A percentile compares a stretch with the other conserved stretches of the same genome.
These are phyloP conservation scores for Cyclargus thomasi DNA, from an alignment of 1,140 invertebrate species.

Conservation along the genomic window DNA sequence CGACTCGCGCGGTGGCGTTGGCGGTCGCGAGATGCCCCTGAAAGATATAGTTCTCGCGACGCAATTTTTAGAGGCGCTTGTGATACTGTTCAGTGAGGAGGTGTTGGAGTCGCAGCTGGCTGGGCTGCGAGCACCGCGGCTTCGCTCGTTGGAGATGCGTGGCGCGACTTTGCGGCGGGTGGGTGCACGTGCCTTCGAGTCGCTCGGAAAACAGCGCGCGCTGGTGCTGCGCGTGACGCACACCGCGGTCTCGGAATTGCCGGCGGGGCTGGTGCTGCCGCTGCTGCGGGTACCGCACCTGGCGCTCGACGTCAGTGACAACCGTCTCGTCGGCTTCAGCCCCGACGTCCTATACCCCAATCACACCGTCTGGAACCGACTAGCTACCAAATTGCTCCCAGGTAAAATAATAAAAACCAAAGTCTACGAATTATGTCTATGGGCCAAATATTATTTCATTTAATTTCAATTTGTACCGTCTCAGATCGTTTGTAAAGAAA, in stretches of 20 bases:
- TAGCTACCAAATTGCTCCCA: conserved; percentile 83
- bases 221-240: conserved; percentile 82
- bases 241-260: conserved; percentile 82
- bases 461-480: too few relatives aligned
- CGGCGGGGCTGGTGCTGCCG: conserved; percentile 82
- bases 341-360: conserved; percentile 88
- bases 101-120: conserved; percentile 80
- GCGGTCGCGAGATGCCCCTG: conserved; percentile 76
- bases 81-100: conserved; percentile 80
- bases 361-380: conserved; percentile 83
- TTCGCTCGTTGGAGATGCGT: conserved; percentile 84
- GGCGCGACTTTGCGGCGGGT: conserved; percentile 81
- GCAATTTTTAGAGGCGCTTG: conserved; percentile 75
- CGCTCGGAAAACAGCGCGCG: conserved; percentile 77
- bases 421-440: not conserved
- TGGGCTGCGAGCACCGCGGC: conserved; percentile 79
- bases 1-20: conserved; percentile 80
- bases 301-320: conserved; percentile 84
- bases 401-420: conserved; percentile 62
- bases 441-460: not conserved
- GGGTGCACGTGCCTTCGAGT: conserved; percentile 80
- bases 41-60: conserved; percentile 76
- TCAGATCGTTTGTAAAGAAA: too few relatives aligned
- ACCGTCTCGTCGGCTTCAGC: conserved; percentile 82
- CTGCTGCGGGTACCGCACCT: conserved; percentile 84